Conservation (phyloP, 1,140 invertebrate species). For the Argopecten irradians region DNA sequence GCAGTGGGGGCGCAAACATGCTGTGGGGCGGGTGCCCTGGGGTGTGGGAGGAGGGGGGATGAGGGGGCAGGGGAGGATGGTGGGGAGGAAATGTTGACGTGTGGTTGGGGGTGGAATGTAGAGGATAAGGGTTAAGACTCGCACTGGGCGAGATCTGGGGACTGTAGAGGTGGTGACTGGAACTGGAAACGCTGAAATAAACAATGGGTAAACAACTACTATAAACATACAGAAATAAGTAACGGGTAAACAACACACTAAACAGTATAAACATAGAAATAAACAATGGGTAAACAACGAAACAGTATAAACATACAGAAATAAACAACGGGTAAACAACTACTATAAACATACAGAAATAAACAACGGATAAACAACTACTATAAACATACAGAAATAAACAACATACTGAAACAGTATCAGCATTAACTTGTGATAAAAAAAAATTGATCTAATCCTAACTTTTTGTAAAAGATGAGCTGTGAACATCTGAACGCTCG, state of each 20-base stretch:
- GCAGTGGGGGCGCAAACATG: constrained; percentile 76
- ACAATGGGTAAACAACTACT: constrained; percentile 6
- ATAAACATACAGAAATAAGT: neutral
- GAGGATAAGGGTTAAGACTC: constrained; percentile 48
- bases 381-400: neutral
- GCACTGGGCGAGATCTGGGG: constrained; percentile 55
- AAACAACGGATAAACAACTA: neutral
- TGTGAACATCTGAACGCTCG: neutral
- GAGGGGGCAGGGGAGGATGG: constrained; percentile 81
- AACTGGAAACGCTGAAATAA: constrained; percentile 56
- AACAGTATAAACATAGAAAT: neutral
- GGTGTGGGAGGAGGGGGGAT: constrained; percentile 79
- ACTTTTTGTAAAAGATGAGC: neutral
- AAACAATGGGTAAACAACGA: constrained; percentile 7
- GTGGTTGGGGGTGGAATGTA: constrained; percentile 71
- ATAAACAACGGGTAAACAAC: constrained; percentile 37
- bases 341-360: neutral
- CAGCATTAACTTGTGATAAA: neutral
- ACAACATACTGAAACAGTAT: neutral
- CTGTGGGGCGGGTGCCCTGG: constrained; percentile 59
- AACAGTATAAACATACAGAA: constrained; percentile 42
- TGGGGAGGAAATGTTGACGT: constrained; percentile 62
- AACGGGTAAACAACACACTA: neutral
- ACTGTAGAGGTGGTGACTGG: constrained; percentile 51
- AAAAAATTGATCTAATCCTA: constrained; percentile 29